These are phyloP conservation scores for Antheraea yamamai DNA, from an alignment of 2,888 invertebrate species.

Conservation along the genomic window DNA sequence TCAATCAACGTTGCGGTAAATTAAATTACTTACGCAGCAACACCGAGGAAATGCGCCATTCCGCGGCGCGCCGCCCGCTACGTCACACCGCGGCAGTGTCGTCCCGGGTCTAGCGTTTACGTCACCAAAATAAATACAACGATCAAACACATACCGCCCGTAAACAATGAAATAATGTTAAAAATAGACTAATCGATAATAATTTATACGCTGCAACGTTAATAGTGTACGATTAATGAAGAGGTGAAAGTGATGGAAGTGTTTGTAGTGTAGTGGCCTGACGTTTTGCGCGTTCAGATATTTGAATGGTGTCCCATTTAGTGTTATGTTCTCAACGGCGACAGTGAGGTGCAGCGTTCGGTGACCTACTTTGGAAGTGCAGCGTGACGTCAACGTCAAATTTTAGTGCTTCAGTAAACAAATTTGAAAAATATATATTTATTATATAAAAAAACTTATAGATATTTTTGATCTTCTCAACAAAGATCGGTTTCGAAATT, in stretches of 20 bases:
- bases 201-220: constrained; percentile 15
- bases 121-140: constrained; percentile 57
- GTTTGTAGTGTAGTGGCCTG: constrained; percentile 5
- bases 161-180: constrained; percentile 31
- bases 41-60: constrained; percentile 64
- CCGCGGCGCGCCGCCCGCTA: constrained; percentile 50
- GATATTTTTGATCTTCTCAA: too few relatives aligned
- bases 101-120: constrained; percentile 37
- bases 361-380: constrained; percentile 55
- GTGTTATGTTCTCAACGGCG: constrained; percentile 29
- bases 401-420: constrained; percentile 15
- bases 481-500: too few relatives aligned
- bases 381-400: constrained; percentile 50
- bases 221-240: constrained; percentile 19
- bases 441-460: not conserved
- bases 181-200: constrained; percentile 25
- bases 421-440: not conserved
- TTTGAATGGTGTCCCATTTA: constrained; percentile 24
- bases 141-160: constrained; percentile 29
- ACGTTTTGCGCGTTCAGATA: constrained; percentile 12
- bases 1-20: constrained; percentile 15
- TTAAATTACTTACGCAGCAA: constrained; percentile 40
- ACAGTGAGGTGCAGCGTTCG: constrained; percentile 19
- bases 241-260: constrained; percentile 24
- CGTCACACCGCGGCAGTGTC: constrained; percentile 40